A percentile compares a stretch with the other conserved stretches of the same genome.
Conservation (phyloP, 2,113 vertebrate genomes). For the Neopipo cinnamomea region DNA sequence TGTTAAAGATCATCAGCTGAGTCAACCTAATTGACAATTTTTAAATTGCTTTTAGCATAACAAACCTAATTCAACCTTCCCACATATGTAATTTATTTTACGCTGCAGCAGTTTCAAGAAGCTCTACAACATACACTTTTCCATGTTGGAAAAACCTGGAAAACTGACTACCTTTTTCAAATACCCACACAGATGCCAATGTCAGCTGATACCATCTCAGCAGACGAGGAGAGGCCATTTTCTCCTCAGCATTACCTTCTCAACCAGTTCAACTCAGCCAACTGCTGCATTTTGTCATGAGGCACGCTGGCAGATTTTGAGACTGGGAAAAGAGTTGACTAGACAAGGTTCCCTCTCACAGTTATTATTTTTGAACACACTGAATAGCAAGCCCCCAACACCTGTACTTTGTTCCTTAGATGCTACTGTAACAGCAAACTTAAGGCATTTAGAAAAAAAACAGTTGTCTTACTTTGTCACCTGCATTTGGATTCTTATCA, state of each 20-base stretch:
- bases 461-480: conserved; percentile 90
- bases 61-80: background rate
- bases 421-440: background rate
- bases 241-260: background rate
- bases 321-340: background rate
- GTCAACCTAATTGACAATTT: background rate
- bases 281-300: background rate
- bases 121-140: background rate
- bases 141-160: background rate
- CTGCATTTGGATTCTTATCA: conserved; percentile 98
- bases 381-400: background rate
- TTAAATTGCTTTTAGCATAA: background rate
- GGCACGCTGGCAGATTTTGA: background rate
- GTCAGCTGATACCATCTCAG: background rate
- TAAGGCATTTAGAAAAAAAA: background rate
- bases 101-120: background rate
- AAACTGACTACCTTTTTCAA: background rate
- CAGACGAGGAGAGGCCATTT: background rate
- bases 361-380: background rate
- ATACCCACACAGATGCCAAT: background rate
- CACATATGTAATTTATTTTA: background rate
- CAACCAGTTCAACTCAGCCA: background rate
- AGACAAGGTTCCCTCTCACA: background rate
- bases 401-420: background rate
- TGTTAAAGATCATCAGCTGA: background rate